Evolutionary conservation across 35 echinoderm and acorn worm genomes (phyloP).

Genomic region (Patiria miniata): DNA sequence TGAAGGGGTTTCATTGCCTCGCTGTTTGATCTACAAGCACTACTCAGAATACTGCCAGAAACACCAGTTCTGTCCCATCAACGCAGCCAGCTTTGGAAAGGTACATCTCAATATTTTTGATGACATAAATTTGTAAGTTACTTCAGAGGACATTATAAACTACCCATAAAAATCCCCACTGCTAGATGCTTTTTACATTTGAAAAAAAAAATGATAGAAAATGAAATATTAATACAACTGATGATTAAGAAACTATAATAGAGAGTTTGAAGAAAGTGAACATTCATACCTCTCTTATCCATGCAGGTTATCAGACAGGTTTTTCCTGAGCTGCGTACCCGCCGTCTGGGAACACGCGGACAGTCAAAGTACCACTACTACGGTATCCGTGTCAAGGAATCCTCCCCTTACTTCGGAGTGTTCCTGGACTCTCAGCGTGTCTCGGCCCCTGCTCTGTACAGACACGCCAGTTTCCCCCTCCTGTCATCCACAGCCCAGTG

Average conservation of each 20-base stretch:
- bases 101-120: conserved; percentile 29
- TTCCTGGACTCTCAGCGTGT: conserved; percentile 46
- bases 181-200: too few species aligned
- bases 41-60: conserved; percentile 61
- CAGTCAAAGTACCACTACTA: conserved; percentile 97
- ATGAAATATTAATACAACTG: too few species aligned
- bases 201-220: too few species aligned
- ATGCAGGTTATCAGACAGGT: conserved; percentile 70
- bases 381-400: conserved; percentile 67
- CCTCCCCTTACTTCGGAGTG: conserved; percentile 49
- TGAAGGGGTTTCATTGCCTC: conserved; percentile 72
- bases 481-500: not conserved
- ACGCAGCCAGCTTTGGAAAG: conserved; percentile 92
- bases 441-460: conserved; percentile 4
- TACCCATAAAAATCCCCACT: too few species aligned
- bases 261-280: not conserved
- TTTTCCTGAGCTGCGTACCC: conserved; percentile 67
- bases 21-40: conserved; percentile 81
- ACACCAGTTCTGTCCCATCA: conserved; percentile 55
- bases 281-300: not conserved
- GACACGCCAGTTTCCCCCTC: not conserved
- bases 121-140: too few species aligned
- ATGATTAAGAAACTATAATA: too few species aligned
- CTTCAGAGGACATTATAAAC: too few species aligned
- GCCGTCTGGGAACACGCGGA: conserved; percentile 74